These are phyloP conservation scores for Orchesella flavescens DNA, from an alignment of 2,888 invertebrate genomes.

Conservation along the genomic window DNA sequence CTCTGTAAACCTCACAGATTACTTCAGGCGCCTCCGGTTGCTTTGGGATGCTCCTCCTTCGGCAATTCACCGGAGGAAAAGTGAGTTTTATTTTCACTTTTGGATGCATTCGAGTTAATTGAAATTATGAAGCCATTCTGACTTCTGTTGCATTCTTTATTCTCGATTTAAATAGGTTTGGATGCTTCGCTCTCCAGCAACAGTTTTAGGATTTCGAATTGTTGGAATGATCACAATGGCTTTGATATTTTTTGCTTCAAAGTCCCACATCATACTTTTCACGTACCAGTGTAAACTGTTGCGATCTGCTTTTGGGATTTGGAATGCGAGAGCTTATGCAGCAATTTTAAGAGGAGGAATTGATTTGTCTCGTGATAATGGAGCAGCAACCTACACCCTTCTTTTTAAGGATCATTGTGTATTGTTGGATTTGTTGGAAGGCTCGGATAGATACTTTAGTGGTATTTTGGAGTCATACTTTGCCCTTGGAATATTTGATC, in stretches of 20 bases:
- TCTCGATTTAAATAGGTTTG: too few relatives aligned
- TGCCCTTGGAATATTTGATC: slow-evolving; percentile 29
- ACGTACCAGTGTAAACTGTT: slow-evolving; percentile 49
- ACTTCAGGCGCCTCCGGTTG: slow-evolving; percentile 23
- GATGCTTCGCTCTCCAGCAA: background rate
- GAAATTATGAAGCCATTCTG: too few relatives aligned
- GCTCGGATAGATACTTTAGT: slow-evolving; percentile 60
- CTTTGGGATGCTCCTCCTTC: slow-evolving; percentile 43
- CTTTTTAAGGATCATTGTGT: slow-evolving; percentile 67
- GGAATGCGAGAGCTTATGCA: slow-evolving; percentile 66
- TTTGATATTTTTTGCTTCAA: slow-evolving; percentile 58
- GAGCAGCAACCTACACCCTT: slow-evolving; percentile 46
- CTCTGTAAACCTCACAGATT: background rate
- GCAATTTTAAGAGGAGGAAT: slow-evolving; percentile 46
- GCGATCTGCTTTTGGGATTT: slow-evolving; percentile 54
- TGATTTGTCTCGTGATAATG: slow-evolving; percentile 33
- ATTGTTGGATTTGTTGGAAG: slow-evolving; percentile 66
- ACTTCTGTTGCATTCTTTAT: too few relatives aligned
- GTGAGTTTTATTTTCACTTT: too few relatives aligned
- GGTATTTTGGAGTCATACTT: slow-evolving; percentile 62
- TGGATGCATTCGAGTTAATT: too few relatives aligned
- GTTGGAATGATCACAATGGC: slow-evolving; percentile 30
- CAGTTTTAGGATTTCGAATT: background rate
- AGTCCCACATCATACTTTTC: slow-evolving; percentile 61
- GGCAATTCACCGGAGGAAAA: slow-evolving; percentile 19